These are phyloP conservation scores for Pomacea canaliculata DNA, from an alignment of 2,888 invertebrate species.

Conservation along the genomic window DNA sequence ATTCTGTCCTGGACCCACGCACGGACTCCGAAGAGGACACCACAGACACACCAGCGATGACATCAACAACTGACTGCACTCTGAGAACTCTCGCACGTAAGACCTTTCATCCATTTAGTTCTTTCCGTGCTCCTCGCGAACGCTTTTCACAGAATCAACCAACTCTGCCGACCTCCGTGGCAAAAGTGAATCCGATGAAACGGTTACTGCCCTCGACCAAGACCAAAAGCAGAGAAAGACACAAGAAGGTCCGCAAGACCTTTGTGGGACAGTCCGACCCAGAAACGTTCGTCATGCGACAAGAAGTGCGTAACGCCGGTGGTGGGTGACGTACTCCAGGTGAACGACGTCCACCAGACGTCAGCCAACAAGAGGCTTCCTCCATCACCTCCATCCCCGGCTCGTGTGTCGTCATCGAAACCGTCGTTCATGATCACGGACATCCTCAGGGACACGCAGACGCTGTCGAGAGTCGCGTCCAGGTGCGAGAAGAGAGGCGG, in stretches of 20 bases:
- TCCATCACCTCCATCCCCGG: not conserved
- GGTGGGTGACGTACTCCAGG: not conserved
- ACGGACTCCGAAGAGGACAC: no score
- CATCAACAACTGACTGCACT: no score
- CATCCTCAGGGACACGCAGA: not conserved
- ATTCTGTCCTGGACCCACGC: no score
- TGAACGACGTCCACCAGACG: not conserved
- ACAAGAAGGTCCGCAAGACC: not conserved
- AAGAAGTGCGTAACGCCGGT: not conserved
- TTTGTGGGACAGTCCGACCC: not conserved
- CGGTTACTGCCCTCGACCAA: not conserved
- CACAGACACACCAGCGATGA: no score
- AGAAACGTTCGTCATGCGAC: no score
- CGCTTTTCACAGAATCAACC: not conserved
- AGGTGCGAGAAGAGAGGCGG: no score
- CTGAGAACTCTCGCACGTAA: no score
- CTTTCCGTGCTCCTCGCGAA: not conserved
- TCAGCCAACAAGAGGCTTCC: not conserved
- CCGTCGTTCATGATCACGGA: conserved; percentile 2
- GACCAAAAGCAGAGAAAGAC: not conserved
- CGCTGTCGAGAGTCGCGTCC: not conserved
- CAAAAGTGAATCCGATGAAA: not conserved
- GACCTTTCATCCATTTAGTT: no score
- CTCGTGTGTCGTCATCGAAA: not conserved
- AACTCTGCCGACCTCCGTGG: not conserved